Evolutionary conservation across 2,797 vertebrate species (phyloP).

Genomic region (Typhlichthys eigenmanni): DNA sequence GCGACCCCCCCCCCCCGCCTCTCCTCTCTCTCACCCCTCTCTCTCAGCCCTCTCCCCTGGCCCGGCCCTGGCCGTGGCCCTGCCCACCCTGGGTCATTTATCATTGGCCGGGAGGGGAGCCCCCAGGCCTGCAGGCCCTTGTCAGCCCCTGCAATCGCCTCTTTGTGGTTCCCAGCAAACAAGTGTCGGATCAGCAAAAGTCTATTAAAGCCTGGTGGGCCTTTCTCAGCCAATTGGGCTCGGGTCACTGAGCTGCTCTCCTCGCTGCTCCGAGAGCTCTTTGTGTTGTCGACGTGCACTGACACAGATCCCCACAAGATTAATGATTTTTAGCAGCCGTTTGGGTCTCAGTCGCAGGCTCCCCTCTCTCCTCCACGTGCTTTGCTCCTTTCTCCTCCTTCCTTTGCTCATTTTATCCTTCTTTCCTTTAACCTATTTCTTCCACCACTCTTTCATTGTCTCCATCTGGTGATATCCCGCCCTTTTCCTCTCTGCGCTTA

Average conservation of each 20-base stretch:
- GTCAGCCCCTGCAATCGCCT: slow-evolving; percentile 96
- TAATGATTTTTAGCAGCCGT: slow-evolving; percentile 92
- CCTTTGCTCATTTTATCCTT: slow-evolving; percentile 35
- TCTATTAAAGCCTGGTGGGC: slow-evolving; percentile 99
- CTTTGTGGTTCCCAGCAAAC: slow-evolving; percentile 99
- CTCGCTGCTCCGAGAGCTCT: slow-evolving; percentile 89
- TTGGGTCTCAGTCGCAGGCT: slow-evolving; percentile 69
- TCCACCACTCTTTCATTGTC: slow-evolving; percentile 9
- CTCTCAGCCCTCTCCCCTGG: slow-evolving; percentile 61
- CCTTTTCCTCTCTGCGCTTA: slow-evolving; percentile 9
- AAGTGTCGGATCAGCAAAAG: slow-evolving; percentile 99
- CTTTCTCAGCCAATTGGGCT: slow-evolving; percentile 99
- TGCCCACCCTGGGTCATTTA: slow-evolving; percentile 92
- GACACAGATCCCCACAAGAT: slow-evolving; percentile 94
- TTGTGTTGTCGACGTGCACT: slow-evolving; percentile 88
- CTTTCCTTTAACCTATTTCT: slow-evolving; percentile 45
- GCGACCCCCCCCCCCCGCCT: slow-evolving; percentile 59
- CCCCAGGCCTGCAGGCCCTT: slow-evolving; percentile 92
- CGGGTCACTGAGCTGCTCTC: slow-evolving; percentile 99
- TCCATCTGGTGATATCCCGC: slow-evolving; percentile 23
- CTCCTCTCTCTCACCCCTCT: slow-evolving; percentile 62
- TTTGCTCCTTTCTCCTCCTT: slow-evolving; percentile 42
- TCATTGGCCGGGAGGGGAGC: slow-evolving; percentile 93
- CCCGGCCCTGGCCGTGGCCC: slow-evolving; percentile 64
- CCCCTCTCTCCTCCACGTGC: slow-evolving; percentile 50